A percentile compares a stretch with the other conserved stretches of the same genome.
These are phyloP conservation scores for Tetragonisca angustula DNA, from an alignment of 2,888 invertebrate genomes.

Conservation along the genomic window DNA sequence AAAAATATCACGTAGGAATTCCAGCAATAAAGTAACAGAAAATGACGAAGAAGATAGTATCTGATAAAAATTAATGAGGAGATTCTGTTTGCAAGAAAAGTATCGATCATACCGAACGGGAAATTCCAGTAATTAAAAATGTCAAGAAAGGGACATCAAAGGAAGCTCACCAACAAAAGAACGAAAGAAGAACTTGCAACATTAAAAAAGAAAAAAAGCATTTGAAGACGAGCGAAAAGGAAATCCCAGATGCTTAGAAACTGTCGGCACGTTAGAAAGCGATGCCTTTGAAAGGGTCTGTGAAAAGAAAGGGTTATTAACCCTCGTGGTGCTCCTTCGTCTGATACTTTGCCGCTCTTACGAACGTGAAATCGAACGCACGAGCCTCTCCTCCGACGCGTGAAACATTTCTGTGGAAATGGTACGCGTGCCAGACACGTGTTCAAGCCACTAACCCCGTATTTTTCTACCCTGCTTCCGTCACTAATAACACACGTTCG, in stretches of 20 bases:
- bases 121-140: too few species aligned
- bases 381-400: conserved; percentile 36
- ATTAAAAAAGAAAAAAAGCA: background rate
- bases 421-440: conserved; percentile 68
- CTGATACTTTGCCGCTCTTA: conserved; percentile 64
- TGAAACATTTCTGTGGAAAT: conserved; percentile 25
- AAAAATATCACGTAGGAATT: background rate
- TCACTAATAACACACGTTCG: conserved; percentile 22
- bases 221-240: background rate
- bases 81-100: too few species aligned
- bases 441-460: conserved; percentile 43
- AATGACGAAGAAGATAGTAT: background rate
- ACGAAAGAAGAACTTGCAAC: background rate
- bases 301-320: conserved; percentile 61
- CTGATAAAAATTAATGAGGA: too few species aligned
- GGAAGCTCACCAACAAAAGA: background rate
- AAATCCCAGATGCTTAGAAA: conserved; percentile 29
- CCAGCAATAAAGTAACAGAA: background rate
- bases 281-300: conserved; percentile 22
- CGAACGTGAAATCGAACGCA: conserved; percentile 66
- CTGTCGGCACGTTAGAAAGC: conserved; percentile 57
- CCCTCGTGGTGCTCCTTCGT: conserved; percentile 37
- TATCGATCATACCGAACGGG: too few species aligned
- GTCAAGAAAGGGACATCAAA: too few species aligned
- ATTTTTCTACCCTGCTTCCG: conserved; percentile 47